These are phyloP conservation scores for Toxonevra muliebris DNA, from an alignment of 2,888 invertebrate species.

Conservation along the genomic window DNA sequence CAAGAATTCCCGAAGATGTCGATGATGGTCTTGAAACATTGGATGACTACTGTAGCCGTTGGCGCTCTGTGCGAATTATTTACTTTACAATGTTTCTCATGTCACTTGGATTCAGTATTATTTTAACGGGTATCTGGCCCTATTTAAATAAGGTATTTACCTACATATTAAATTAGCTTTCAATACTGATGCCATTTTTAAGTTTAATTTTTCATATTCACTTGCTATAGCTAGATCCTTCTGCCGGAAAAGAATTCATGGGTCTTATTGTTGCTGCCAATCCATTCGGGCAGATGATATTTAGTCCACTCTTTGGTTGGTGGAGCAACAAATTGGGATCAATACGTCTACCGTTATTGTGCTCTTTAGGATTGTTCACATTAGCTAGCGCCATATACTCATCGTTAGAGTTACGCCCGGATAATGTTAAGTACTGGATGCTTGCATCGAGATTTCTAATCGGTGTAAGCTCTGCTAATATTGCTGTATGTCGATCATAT, in stretches of 20 bases:
- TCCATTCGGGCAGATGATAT: conserved; percentile 86
- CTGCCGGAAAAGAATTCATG: conserved; percentile 83
- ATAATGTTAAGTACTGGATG: conserved; percentile 78
- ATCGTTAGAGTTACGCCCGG: conserved; percentile 75
- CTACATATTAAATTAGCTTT: background rate
- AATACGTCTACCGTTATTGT: conserved; percentile 76
- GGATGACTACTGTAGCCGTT: conserved; percentile 74
- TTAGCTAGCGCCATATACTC: conserved; percentile 79
- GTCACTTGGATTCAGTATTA: conserved; percentile 87
- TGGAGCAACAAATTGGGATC: conserved; percentile 82
- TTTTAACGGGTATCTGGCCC: conserved; percentile 88
- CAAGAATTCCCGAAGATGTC: conserved; percentile 52
- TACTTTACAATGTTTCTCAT: conserved; percentile 92
- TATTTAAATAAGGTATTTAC: conserved; percentile 80
- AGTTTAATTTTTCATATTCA: conserved; percentile 46
- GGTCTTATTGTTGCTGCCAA: conserved; percentile 86
- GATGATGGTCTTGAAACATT: conserved; percentile 73
- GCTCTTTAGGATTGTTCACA: conserved; percentile 77
- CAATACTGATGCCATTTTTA: background rate
- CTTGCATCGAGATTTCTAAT: conserved; percentile 79
- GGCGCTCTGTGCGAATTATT: conserved; percentile 82
- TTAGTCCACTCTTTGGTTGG: conserved; percentile 84
- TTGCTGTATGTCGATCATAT: conserved; percentile 85
- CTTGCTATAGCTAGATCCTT: conserved; percentile 76
- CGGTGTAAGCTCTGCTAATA: conserved; percentile 83